Conservation (phyloP, 2,888 invertebrate genomes). For the Epistrophella euchroma region DNA sequence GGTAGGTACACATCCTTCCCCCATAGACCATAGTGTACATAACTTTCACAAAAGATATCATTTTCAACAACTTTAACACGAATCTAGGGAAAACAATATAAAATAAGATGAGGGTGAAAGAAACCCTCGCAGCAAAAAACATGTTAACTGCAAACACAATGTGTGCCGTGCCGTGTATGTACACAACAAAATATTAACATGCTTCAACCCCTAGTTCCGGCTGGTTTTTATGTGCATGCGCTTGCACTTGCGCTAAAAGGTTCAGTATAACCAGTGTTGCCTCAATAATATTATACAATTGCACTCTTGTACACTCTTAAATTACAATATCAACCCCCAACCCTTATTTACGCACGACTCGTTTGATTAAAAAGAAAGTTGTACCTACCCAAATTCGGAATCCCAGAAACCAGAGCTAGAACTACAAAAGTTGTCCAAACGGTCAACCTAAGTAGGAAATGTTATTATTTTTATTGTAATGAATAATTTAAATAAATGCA, state of each 20-base stretch:
- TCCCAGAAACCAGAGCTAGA: background rate
- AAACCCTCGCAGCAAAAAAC: background rate
- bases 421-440: conserved; percentile 8
- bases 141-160: background rate
- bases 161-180: background rate
- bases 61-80: conserved; percentile 31
- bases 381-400: background rate
- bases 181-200: background rate
- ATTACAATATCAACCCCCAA: conserved; percentile 16
- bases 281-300: conserved; percentile 3
- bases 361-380: background rate
- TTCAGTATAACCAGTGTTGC: conserved; percentile 8
- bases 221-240: conserved; percentile 23
- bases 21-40: conserved; percentile 6
- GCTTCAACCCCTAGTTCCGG: conserved; percentile 42
- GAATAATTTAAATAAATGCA: conserved; percentile 22
- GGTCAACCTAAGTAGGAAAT: conserved; percentile 6
- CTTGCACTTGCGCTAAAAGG: conserved; percentile 10
- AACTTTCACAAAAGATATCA: conserved; percentile 33
- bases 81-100: conserved; percentile 10
- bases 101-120: conserved; percentile 31
- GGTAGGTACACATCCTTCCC: background rate
- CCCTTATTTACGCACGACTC: conserved; percentile 10
- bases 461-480: background rate
- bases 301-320: background rate